Base-by-base conservation (phyloP, 2,888 invertebrate genomes). In the Meganola albula region DNA sequence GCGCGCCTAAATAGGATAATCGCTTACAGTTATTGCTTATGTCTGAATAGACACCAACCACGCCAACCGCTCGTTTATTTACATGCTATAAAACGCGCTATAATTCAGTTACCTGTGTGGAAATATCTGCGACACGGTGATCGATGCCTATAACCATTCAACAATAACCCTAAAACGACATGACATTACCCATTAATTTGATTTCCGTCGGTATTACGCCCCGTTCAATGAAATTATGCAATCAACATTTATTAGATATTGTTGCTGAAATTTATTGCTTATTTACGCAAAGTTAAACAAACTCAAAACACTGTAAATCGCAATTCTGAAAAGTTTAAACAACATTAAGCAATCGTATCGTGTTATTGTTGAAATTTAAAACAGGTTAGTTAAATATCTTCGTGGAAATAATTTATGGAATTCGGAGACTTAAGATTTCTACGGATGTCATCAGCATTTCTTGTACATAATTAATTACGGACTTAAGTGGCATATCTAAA, bases 41-140 rank as follows among this genome's bases (percentile, higher is more conserved):
- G 72, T 63, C 65, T 67, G 71, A 83, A 83, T 83, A 79, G 79
- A 77, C 74, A 74, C 63, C 60, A 74, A 56, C 77, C 83, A 84
- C 80, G 83, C 83, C 65, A 84, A 74, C 71, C 59, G 74, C 70
- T 83, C 82, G 75, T 84, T 83, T 80, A 74, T 80, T 74, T 73
- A 75, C 69, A 67, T 68, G 68, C 68, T 58, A 65, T 66, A 70
- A 70, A 56, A 61, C 58, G 49, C 55, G 52, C 55, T 53, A 50
- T 58, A 58, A 57, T 68, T 70, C 63, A 63, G 70, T 74, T 74
- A 70, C n/a, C n/a, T n/a, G n/a, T 68, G 70, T 67, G 67, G 59
- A 64, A 71, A 74, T 66, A 67, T 71, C 70, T 56, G 42, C 38
- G 48, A 27, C 51, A 55, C 24, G 31, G 41, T 70, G 68, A 70